Evolutionary conservation across 2,113 vertebrate species (phyloP).

Genomic region (Oreochromis niloticus): DNA sequence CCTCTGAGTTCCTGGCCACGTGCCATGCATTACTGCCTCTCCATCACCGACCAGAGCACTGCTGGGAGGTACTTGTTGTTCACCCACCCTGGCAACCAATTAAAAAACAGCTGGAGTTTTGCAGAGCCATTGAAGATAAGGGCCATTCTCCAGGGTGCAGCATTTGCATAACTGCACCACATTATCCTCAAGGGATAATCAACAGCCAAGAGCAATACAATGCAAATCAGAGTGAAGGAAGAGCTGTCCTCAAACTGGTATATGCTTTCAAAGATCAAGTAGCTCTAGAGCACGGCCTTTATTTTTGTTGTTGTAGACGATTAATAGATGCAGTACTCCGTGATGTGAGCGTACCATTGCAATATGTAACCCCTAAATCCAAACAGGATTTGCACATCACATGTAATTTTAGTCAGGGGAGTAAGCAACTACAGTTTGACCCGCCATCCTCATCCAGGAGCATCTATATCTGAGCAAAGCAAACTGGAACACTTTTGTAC

Average conservation of each 20-base stretch:
- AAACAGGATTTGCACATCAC: not conserved
- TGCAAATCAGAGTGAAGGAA: conserved; percentile 28
- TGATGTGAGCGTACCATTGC: not conserved
- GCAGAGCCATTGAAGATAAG: conserved; percentile 65
- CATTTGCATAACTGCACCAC: conserved; percentile 44
- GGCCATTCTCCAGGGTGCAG: conserved; percentile 52
- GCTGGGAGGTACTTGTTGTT: conserved; percentile 62
- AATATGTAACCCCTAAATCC: not conserved
- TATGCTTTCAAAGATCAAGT: conserved; percentile 25
- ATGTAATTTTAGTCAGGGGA: not conserved
- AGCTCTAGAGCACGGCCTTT: not conserved
- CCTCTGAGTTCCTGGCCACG: conserved; percentile 39
- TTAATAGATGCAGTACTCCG: not conserved
- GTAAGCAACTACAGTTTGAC: not conserved
- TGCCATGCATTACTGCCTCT: conserved; percentile 49
- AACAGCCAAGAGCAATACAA: conserved; percentile 28
- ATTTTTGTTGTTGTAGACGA: not conserved
- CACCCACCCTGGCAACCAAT: conserved; percentile 57
- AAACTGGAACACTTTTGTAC: not conserved
- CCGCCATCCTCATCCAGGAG: not conserved
- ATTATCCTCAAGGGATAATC: conserved; percentile 56
- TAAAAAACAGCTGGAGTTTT: conserved; percentile 69
- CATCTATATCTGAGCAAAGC: not conserved
- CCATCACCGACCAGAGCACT: conserved; percentile 46
- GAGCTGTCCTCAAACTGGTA: conserved; percentile 1